These are phyloP conservation scores for Notoglanidium macrostoma DNA, from an alignment of 2,797 vertebrate genomes.

Conservation along the genomic window DNA sequence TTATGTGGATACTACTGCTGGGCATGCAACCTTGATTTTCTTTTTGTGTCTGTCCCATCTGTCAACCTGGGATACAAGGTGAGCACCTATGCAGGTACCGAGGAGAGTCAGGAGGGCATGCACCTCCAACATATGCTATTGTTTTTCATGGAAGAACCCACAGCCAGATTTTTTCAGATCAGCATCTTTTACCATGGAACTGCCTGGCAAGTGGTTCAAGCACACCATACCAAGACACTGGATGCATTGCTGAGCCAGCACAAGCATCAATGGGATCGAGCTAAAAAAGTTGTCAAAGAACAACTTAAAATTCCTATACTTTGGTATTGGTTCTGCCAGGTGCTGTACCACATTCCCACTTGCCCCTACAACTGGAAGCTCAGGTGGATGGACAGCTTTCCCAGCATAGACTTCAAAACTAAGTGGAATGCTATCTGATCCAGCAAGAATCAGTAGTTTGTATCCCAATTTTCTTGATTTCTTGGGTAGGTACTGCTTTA, in stretches of 20 bases:
- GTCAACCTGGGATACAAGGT: slow-evolving; percentile 25
- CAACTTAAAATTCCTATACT: too few relatives aligned
- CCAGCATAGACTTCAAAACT: too few relatives aligned
- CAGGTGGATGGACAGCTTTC: too few relatives aligned
- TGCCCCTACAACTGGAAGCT: too few relatives aligned
- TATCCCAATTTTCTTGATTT: too few relatives aligned
- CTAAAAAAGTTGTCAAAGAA: too few relatives aligned
- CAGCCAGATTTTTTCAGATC: slow-evolving; percentile 17
- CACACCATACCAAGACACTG: slow-evolving; percentile 19
- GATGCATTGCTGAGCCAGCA: slow-evolving; percentile 1
- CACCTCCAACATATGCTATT: neutral
- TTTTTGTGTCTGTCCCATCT: slow-evolving; percentile 22
- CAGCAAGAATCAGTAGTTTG: too few relatives aligned
- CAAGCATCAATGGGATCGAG: neutral
- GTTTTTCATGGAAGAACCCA: neutral
- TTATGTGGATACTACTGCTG: slow-evolving; percentile 6
- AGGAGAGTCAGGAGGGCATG: slow-evolving; percentile 27
- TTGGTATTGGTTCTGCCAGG: too few relatives aligned
- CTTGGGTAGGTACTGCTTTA: too few relatives aligned
- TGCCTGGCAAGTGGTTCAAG: slow-evolving; percentile 38
- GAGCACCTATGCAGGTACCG: slow-evolving; percentile 11
- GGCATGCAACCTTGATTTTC: slow-evolving; percentile 24
- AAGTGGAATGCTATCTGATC: too few relatives aligned
- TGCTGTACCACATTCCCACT: too few relatives aligned
- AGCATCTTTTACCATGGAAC: slow-evolving; percentile 33